Conservation (phyloP, 2,113 vertebrate genomes). For the Nipponia nippon region DNA sequence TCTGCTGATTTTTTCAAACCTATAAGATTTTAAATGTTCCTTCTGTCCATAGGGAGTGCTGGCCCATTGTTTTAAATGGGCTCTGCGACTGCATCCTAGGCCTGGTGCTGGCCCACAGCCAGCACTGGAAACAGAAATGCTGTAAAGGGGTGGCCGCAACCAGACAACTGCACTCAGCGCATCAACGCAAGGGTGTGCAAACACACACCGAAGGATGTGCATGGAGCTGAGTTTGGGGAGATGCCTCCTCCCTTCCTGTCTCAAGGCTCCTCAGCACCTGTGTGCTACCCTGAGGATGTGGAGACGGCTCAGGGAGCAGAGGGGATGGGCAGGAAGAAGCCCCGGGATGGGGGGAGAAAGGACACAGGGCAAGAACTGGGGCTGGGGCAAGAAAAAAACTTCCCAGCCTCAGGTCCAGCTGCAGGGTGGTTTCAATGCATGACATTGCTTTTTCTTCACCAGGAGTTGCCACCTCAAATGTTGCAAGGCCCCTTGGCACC, state of each 20-base stretch:
- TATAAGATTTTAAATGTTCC: neutral
- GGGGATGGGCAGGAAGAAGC: neutral
- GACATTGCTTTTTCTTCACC: neutral
- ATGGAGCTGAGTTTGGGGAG: neutral
- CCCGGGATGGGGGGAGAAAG: neutral
- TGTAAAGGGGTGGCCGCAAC: neutral
- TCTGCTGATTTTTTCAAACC: neutral
- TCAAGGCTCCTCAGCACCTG: neutral
- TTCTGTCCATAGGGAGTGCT: neutral
- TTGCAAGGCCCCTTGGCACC: neutral
- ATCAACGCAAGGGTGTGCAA: rapidly evolving
- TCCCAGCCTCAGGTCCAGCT: neutral
- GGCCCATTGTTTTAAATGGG: neutral
- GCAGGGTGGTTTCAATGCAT: neutral
- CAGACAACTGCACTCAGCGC: neutral
- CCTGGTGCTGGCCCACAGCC: neutral
- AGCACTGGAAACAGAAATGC: neutral
- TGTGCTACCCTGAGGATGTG: neutral
- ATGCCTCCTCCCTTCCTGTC: neutral
- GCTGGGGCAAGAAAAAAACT: neutral
- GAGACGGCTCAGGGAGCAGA: neutral
- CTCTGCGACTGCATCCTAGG: neutral
- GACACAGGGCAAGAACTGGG: neutral
- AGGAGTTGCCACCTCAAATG: neutral
- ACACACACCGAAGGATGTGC: neutral